phyloP scores from a whole-genome alignment of 1,140 invertebrate species.

The Choristoneura fumiferana region DNA sequence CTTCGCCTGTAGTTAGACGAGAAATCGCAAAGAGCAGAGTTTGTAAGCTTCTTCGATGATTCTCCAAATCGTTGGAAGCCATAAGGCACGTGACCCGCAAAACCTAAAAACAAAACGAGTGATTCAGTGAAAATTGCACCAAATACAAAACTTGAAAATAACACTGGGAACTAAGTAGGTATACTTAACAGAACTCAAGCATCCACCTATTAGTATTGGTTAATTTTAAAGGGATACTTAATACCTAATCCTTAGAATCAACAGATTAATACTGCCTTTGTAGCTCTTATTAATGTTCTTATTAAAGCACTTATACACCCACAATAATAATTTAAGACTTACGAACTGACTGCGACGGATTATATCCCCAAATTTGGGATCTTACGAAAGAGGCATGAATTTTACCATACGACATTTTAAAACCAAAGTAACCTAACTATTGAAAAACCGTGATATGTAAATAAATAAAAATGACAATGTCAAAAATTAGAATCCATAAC shows the following conservation, averaged over 20 bases:
- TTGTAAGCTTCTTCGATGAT: constrained; percentile 80
- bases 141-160: no score
- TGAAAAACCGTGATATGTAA: constrained; percentile 16
- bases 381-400: constrained; percentile 64
- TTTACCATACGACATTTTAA: constrained; percentile 63
- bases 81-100: constrained; percentile 83
- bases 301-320: background rate
- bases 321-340: no score
- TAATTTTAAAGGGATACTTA: no score
- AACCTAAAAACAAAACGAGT: constrained; percentile 73
- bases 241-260: no score
- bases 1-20: constrained; percentile 83
- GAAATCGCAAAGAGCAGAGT: constrained; percentile 83
- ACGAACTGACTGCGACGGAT: constrained; percentile 62
- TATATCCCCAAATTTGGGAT: constrained; percentile 70
- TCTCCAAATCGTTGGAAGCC: constrained; percentile 82
- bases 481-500: constrained; percentile 1
- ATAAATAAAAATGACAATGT: constrained; percentile 13
- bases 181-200: no score
- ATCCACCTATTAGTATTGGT: no score
- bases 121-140: no score
- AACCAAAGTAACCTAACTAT: constrained; percentile 26
- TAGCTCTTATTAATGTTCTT: no score
- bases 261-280: no score
- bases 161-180: no score